These are phyloP conservation scores for Phyto melanocephala DNA, from an alignment of 2,888 invertebrate genomes.

Conservation along the genomic window DNA sequence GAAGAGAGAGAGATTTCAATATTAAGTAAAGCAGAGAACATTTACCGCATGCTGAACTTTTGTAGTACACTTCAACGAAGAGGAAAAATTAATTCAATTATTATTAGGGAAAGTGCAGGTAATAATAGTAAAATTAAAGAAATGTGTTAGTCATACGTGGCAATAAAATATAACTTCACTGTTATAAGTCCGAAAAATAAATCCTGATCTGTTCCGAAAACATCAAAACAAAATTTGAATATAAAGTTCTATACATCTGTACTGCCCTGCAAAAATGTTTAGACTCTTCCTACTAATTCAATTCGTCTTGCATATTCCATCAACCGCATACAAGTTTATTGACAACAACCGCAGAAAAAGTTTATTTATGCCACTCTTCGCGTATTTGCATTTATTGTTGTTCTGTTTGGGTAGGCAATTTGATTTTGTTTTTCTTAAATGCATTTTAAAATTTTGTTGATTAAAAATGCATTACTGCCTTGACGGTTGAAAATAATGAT, in stretches of 20 bases:
- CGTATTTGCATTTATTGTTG: neutral
- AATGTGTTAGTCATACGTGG: too few species aligned
- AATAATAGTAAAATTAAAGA: too few species aligned
- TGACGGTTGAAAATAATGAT: conserved; percentile 34
- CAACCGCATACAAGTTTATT: neutral
- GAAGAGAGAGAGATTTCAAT: neutral
- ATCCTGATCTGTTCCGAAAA: too few species aligned
- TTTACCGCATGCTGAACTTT: neutral
- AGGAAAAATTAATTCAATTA: conserved; percentile 22
- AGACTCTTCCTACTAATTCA: neutral
- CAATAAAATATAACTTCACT: too few species aligned
- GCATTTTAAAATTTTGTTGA: conserved; percentile 40
- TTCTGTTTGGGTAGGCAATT: neutral
- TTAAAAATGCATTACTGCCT: conserved; percentile 39
- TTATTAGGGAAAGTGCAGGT: neutral
- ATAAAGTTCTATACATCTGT: too few species aligned
- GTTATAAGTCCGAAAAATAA: too few species aligned
- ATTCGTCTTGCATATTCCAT: neutral
- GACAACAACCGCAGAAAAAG: conserved; percentile 1
- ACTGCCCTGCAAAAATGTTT: too few species aligned
- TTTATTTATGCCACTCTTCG: neutral
- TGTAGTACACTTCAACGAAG: conserved; percentile 32
- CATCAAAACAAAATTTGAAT: too few species aligned
- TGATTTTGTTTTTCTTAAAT: conserved; percentile 27
- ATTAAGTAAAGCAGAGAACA: neutral